Conservation (phyloP, 2,797 vertebrate genomes). For the Hydrocynus forskahlii region DNA sequence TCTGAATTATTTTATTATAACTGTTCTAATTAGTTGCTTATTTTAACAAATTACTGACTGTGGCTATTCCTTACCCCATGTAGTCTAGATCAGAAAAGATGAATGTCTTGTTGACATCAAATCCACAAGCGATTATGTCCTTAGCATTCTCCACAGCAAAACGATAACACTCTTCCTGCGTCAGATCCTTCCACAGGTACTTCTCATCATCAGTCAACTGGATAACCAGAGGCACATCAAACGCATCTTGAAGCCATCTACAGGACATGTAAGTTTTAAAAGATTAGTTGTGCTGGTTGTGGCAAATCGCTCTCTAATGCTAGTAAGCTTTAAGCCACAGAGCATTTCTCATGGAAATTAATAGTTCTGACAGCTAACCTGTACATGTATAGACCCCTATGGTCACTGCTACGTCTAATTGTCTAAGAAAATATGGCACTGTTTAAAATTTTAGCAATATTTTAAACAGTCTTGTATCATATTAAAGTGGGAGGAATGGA, state of each 20-base stretch:
- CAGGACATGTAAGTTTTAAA: neutral
- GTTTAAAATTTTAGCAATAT: too few relatives aligned
- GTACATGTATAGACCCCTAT: neutral
- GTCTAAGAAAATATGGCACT: neutral
- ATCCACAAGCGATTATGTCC: constrained; percentile 97
- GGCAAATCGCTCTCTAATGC: neutral
- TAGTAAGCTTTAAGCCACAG: neutral
- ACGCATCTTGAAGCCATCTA: constrained; percentile 97
- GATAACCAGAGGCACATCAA: constrained; percentile 92
- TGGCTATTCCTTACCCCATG: constrained; percentile 84
- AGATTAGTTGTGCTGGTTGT: neutral
- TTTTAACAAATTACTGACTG: too few relatives aligned
- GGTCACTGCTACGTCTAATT: neutral
- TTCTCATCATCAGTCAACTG: constrained; percentile 99
- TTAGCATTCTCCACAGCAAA: constrained; percentile 91
- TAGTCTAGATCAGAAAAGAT: constrained; percentile 98
- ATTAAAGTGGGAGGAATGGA: too few relatives aligned
- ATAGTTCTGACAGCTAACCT: too few relatives aligned
- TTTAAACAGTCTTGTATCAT: too few relatives aligned
- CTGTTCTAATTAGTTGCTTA: too few relatives aligned
- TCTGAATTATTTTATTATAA: too few relatives aligned
- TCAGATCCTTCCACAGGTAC: constrained; percentile 97
- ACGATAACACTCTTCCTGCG: constrained; percentile 85
- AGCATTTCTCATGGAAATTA: neutral
- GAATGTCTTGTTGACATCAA: constrained; percentile 95